Evolutionary conservation across 1,140 invertebrate species (phyloP), one percentile per base, ranked within the genome.

Genomic region (Aphelinus atriplicis): DNA sequence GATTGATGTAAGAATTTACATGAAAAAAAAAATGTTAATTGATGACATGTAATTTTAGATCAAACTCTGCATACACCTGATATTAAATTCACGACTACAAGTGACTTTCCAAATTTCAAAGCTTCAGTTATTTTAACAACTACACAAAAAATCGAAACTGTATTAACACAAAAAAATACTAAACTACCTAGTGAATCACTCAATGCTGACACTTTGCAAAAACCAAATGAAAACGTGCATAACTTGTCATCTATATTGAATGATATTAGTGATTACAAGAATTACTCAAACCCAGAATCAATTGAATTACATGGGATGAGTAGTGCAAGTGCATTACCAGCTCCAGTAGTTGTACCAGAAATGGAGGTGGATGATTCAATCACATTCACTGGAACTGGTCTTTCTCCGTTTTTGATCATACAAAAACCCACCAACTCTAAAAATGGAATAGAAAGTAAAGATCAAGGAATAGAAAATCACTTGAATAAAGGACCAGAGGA

Each of bases 1-100:
- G 45, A 53, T 55, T 42, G 9, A 4, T 48, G 10, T 55, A 53
- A 42, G 4, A 51, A n/a, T n/a, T 3, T 65, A 7, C 7, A 50
- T 26, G n/a, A 65, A 3, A 50, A 65, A 5, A 48, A 57, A 57
- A 7, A 26, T 3, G 1, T 46, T 26, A 63, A 46, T 43, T 47
- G 2, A 43, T 53, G 47, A 45, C 58, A 53, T n/a, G 10, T 9
- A 45, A 43, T 9, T 55, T 50, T 42, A 76, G 75, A 76, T 67
- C 10, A 71, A 67, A 67, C 63, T 61, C 43, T 76, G 43, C 43
- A 76, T 56, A 76, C 75, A 2, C 75, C 75, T 42, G 69, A 71
- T 10, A 43, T 71, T n/a, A 4, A 6, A 6, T 43, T 7, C 1
- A 26, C n/a, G 45, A 48, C 63, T 45, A 76, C 56, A 62, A 72